Percentiles rank a stretch among this genome's conserved stretches.
These are phyloP conservation scores for Bombus consobrinus DNA, from an alignment of 1,140 invertebrate species.

Conservation along the genomic window DNA sequence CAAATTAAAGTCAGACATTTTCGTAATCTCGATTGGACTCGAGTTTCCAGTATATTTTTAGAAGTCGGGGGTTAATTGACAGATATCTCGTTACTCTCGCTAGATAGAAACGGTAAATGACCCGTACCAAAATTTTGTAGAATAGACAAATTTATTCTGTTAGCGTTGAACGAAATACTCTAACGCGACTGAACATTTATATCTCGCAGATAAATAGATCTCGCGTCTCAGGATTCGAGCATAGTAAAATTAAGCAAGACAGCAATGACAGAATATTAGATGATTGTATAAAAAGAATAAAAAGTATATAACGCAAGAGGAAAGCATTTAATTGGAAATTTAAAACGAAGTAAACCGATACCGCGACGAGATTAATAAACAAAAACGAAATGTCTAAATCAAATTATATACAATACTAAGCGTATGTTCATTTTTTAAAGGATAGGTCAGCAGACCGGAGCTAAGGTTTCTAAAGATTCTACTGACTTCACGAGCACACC, in stretches of 20 bases:
- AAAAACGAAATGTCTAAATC: conserved; percentile 61
- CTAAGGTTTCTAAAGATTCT: conserved; percentile 40
- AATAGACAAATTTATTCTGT: conserved; percentile 1
- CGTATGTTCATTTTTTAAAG: conserved; percentile 43
- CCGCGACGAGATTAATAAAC: conserved; percentile 20
- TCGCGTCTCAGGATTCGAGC: not conserved
- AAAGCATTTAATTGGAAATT: not conserved
- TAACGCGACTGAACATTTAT: not conserved
- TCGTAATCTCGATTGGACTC: not conserved
- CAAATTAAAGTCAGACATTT: not conserved
- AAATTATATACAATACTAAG: conserved; percentile 51
- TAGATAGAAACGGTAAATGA: not conserved
- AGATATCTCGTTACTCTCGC: not conserved
- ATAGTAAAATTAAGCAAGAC: conserved; percentile 19
- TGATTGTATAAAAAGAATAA: conserved; percentile 19
- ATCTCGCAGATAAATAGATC: not conserved
- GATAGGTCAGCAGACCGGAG: conserved; percentile 20
- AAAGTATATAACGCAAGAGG: not conserved
- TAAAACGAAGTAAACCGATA: not conserved
- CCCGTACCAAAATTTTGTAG: not conserved
- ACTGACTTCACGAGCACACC: conserved; percentile 23
- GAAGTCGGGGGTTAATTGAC: conserved; percentile 1
- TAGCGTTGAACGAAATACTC: not conserved
- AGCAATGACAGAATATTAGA: conserved; percentile 10
- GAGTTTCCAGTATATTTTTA: conserved; percentile 18